phyloP scores from a whole-genome alignment of 2,888 invertebrate species.

The Leptopilina myrica region DNA sequence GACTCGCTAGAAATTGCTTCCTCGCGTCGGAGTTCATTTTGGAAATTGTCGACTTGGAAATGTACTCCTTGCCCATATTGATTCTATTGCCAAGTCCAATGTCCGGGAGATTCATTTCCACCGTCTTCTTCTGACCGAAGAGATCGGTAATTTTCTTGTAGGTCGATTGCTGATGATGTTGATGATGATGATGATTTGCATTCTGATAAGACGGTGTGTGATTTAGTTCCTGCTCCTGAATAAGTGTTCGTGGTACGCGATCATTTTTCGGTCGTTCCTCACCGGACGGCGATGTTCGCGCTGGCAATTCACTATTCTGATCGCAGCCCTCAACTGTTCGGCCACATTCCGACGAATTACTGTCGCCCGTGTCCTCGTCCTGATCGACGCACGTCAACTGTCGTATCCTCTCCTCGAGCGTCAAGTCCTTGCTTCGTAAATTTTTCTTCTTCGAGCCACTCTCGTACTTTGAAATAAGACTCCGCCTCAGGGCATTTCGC shows the following conservation, averaged over 20 bases:
- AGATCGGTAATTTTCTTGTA: slow-evolving; percentile 82
- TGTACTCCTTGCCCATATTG: slow-evolving; percentile 59
- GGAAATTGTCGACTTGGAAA: slow-evolving; percentile 74
- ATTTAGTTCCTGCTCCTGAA: slow-evolving; percentile 32
- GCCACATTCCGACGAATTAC: slow-evolving; percentile 56
- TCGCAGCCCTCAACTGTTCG: slow-evolving; percentile 54
- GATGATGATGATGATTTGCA: slow-evolving; percentile 35
- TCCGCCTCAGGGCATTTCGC: slow-evolving; percentile 88
- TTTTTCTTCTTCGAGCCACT: slow-evolving; percentile 78
- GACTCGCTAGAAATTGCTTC: slow-evolving; percentile 87
- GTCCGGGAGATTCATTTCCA: slow-evolving; percentile 70
- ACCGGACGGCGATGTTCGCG: slow-evolving; percentile 83
- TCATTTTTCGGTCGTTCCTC: slow-evolving; percentile 78
- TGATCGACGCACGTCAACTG: slow-evolving; percentile 89
- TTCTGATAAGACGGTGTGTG: not conserved
- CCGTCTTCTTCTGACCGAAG: slow-evolving; percentile 79
- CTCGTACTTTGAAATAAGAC: slow-evolving; percentile 84
- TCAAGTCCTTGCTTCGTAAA: slow-evolving; percentile 82
- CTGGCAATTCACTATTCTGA: slow-evolving; percentile 73
- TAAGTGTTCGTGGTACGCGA: slow-evolving; percentile 23
- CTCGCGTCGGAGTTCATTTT: slow-evolving; percentile 80
- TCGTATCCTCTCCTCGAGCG: slow-evolving; percentile 90
- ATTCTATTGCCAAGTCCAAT: slow-evolving; percentile 62
- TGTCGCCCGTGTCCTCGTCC: slow-evolving; percentile 80
- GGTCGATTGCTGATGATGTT: slow-evolving; percentile 76